phyloP scores from a whole-genome alignment of 2,113 vertebrate genomes.

The Paracanthobrama guichenoti region DNA sequence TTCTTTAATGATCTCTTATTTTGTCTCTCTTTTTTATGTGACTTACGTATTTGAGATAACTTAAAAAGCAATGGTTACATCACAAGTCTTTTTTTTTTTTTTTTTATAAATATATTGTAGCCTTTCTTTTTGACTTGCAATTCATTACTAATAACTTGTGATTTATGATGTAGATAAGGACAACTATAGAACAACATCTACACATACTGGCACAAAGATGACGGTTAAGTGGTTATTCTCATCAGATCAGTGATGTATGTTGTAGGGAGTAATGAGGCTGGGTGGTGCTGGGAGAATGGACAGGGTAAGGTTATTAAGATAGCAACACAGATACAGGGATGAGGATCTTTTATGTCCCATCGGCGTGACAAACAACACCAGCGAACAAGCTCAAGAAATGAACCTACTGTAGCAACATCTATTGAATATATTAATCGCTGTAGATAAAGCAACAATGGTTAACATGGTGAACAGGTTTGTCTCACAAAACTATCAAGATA shows the following conservation, averaged over 20 bases:
- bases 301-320: constrained; percentile 66
- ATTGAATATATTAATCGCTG: background rate
- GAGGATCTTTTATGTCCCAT: constrained; percentile 54
- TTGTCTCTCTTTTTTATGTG: background rate
- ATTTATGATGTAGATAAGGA: constrained; percentile 54
- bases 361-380: constrained; percentile 45
- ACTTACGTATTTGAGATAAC: background rate
- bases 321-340: constrained; percentile 51
- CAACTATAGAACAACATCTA: background rate
- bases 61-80: background rate
- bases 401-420: constrained; percentile 14
- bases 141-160: constrained; percentile 52
- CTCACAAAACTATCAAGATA: background rate
- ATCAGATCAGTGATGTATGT: constrained; percentile 52
- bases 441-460: background rate
- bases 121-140: constrained; percentile 20
- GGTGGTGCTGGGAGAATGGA: constrained; percentile 55
- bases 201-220: background rate
- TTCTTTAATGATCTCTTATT: constrained; percentile 33
- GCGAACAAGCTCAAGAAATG: constrained; percentile 35
- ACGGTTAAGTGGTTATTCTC: constrained; percentile 40
- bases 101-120: background rate
- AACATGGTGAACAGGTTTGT: background rate
- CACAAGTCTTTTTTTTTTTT: background rate
- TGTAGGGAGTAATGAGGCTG: constrained; percentile 56